Conservation (phyloP, 2,113 vertebrate genomes). For the Epinephelus lanceolatus region DNA sequence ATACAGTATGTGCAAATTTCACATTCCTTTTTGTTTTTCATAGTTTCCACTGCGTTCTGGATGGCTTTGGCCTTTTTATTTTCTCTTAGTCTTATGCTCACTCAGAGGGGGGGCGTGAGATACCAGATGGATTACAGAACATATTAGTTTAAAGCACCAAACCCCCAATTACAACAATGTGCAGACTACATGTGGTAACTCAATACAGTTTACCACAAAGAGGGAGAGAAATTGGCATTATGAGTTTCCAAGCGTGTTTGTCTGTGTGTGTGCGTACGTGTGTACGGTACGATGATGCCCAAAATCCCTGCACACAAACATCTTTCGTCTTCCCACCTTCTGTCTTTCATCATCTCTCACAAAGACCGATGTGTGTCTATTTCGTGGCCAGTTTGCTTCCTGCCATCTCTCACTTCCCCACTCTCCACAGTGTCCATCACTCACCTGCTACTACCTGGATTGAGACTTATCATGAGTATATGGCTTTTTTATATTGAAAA, state of each 20-base stretch:
- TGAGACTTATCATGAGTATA: not conserved
- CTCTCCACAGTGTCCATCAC: not conserved
- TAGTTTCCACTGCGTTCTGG: too few species aligned
- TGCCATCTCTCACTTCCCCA: not conserved
- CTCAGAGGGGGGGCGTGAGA: too few species aligned
- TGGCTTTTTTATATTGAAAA: not conserved
- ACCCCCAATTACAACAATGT: not conserved
- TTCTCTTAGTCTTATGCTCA: too few species aligned
- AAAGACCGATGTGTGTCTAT: not conserved
- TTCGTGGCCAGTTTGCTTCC: not conserved
- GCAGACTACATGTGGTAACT: not conserved
- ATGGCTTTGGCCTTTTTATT: too few species aligned
- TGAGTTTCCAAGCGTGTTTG: not conserved
- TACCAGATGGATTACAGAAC: not conserved
- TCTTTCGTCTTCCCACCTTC: not conserved
- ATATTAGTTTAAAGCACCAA: not conserved
- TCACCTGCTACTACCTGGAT: constrained; percentile 4
- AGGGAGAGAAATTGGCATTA: not conserved
- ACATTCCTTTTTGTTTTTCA: too few species aligned
- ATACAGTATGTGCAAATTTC: too few species aligned
- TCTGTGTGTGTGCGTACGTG: not conserved
- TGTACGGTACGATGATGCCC: not conserved
- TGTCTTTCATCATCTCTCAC: not conserved
- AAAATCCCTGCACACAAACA: not conserved
- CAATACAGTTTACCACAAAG: not conserved